Percentiles rank a stretch among this genome's conserved stretches.
Evolutionary conservation across 2,888 invertebrate genomes (phyloP).

Genomic region (Meliscaeva auricollis): DNA sequence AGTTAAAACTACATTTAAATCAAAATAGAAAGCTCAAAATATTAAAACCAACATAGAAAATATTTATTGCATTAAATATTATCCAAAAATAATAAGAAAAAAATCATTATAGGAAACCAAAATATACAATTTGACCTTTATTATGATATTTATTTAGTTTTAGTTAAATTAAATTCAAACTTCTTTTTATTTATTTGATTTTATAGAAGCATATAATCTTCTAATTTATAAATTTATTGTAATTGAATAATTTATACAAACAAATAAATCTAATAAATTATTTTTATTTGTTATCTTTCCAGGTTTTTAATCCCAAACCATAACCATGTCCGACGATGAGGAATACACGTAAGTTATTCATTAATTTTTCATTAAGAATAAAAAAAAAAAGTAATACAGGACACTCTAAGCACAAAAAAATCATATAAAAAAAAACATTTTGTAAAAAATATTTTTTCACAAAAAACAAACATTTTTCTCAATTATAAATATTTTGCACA

Average conservation of each 20-base stretch:
- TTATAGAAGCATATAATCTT: no score
- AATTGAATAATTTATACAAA: no score
- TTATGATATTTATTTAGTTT: background rate
- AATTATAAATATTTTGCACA: conserved; percentile 78
- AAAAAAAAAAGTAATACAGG: conserved; percentile 35
- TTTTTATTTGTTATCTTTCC: conserved; percentile 82
- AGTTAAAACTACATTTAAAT: no score
- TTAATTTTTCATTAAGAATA: background rate
- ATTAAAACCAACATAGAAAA: no score
- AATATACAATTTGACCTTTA: no score
- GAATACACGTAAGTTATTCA: conserved; percentile 95
- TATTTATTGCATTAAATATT: no score
- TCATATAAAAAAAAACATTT: conserved; percentile 58
- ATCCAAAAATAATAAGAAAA: no score
- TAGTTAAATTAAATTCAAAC: background rate
- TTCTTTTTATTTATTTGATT: background rate
- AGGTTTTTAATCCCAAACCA: conserved; percentile 87
- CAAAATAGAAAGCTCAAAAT: no score
- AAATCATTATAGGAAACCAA: no score
- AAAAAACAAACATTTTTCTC: conserved; percentile 33
- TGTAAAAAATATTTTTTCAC: conserved; percentile 52
- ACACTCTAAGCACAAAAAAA: conserved; percentile 59
- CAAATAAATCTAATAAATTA: background rate
- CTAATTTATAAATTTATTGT: no score
- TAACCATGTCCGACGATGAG: conserved; percentile 97